Conservation (phyloP, 2,888 invertebrate genomes). For the Drosophila fungiperda region DNA sequence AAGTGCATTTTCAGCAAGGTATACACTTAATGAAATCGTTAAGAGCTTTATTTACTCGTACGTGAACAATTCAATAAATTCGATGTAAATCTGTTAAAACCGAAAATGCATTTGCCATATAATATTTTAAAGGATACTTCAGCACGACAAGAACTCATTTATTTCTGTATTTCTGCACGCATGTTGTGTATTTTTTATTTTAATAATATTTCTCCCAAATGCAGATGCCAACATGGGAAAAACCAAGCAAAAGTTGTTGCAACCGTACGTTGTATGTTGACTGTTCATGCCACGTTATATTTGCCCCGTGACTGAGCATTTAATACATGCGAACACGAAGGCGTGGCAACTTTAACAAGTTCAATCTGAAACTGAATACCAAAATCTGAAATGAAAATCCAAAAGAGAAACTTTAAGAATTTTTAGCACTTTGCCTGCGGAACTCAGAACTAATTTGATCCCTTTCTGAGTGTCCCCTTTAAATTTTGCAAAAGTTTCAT, state of each 20-base stretch:
- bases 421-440: neutral
- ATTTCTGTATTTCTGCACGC: conserved; percentile 5
- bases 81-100: conserved; percentile 40
- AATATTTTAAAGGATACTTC: conserved; percentile 41
- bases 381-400: conserved; percentile 12
- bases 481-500: neutral
- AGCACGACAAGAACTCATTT: conserved; percentile 24
- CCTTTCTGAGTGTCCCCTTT: neutral
- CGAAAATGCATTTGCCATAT: conserved; percentile 43
- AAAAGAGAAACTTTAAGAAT: neutral
- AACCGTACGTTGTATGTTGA: conserved; percentile 11
- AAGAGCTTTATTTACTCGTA: conserved; percentile 12
- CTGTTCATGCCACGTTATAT: conserved; percentile 38
- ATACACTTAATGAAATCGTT: conserved; percentile 15
- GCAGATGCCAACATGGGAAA: conserved; percentile 24
- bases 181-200: conserved; percentile 8
- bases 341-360: conserved; percentile 30
- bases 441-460: neutral
- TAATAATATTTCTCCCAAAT: conserved; percentile 40
- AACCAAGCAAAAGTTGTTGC: neutral
- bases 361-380: conserved; percentile 24
- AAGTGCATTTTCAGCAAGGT: neutral
- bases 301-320: conserved; percentile 62
- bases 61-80: conserved; percentile 14
- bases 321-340: conserved; percentile 36